phyloP scores from a whole-genome alignment of 1,140 invertebrate species.

The Meloidogyne chitwoodi region DNA sequence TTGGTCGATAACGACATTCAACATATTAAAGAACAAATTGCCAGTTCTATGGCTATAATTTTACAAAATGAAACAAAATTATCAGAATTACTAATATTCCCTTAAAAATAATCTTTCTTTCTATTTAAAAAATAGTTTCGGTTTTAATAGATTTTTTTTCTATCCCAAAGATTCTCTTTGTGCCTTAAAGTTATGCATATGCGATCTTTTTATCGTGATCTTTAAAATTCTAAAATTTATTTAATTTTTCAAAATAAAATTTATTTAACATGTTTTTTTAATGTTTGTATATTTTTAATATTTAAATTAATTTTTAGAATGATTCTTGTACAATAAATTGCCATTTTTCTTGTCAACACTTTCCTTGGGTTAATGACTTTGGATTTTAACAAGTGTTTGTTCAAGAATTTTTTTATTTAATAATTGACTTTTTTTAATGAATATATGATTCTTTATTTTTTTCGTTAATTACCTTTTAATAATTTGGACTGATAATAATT shows the following conservation, averaged over 20 bases:
- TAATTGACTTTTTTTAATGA: too few relatives aligned
- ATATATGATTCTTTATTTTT: too few relatives aligned
- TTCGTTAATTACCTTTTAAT: too few relatives aligned
- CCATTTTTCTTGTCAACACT: not conserved
- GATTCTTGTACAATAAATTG: too few relatives aligned
- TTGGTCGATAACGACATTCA: slow-evolving; percentile 34
- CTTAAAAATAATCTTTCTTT: not conserved
- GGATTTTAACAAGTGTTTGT: too few relatives aligned
- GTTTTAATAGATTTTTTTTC: not conserved
- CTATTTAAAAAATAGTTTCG: not conserved
- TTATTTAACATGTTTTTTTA: not conserved
- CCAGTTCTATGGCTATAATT: slow-evolving; percentile 28
- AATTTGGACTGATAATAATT: too few relatives aligned
- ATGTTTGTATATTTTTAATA: not conserved
- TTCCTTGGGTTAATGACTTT: too few relatives aligned
- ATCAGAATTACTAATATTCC: not conserved
- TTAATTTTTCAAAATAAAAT: not conserved
- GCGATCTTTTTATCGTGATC: slow-evolving; percentile 1
- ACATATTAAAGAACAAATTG: slow-evolving; percentile 39
- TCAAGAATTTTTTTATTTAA: too few relatives aligned
- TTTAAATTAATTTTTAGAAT: too few relatives aligned
- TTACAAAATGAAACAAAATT: slow-evolving; percentile 42
- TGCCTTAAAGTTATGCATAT: not conserved
- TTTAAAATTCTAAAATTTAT: not conserved
- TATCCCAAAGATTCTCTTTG: not conserved